These are phyloP conservation scores for Abrostola triplasia DNA, from an alignment of 2,888 invertebrate species.

Conservation along the genomic window DNA sequence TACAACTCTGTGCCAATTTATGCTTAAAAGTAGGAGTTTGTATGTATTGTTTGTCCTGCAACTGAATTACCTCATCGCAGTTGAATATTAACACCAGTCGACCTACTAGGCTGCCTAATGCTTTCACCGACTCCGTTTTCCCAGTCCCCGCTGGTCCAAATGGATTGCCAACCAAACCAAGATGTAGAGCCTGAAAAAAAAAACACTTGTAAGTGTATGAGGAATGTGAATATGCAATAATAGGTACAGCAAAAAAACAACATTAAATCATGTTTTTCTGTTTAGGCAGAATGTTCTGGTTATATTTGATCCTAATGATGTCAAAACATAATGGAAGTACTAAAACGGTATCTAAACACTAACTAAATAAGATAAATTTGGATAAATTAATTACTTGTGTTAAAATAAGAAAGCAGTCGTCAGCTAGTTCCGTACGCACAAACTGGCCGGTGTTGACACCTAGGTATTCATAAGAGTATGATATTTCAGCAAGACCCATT, in stretches of 20 bases:
- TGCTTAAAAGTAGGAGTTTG: too few species aligned
- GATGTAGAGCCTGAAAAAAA: constrained; percentile 92
- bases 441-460: constrained; percentile 97
- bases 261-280: too few species aligned
- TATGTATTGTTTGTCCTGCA: background rate
- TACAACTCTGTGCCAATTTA: too few species aligned
- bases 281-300: too few species aligned
- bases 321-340: too few species aligned
- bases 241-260: too few species aligned
- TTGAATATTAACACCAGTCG: constrained; percentile 98
- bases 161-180: constrained; percentile 99
- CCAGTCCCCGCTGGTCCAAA: constrained; percentile 99
- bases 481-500: constrained; percentile 98
- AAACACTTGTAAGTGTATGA: background rate
- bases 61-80: constrained; percentile 95
- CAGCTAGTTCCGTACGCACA: constrained; percentile 98
- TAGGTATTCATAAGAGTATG: constrained; percentile 99
- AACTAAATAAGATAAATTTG: too few species aligned
- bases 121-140: constrained; percentile 99
- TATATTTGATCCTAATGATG: too few species aligned
- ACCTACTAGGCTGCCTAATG: constrained; percentile 96
- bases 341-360: too few species aligned
- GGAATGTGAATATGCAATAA: too few species aligned
- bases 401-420: constrained; percentile 98
- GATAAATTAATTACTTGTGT: constrained; percentile 90